These are phyloP conservation scores for Ylistrum balloti DNA, from an alignment of 1,140 invertebrate genomes.

Conservation along the genomic window DNA sequence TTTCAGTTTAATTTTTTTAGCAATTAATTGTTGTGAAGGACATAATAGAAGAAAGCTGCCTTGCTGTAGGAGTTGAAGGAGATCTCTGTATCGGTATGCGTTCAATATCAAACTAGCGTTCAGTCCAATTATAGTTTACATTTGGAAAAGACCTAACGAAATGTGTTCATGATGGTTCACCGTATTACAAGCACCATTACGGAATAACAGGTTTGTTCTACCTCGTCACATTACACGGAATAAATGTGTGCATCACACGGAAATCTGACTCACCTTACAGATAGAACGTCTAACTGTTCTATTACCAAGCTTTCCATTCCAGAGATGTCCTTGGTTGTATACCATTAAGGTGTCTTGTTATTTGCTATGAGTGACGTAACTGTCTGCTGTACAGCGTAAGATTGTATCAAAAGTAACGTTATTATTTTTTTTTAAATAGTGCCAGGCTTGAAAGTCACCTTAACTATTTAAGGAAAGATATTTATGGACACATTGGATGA, in stretches of 20 bases:
- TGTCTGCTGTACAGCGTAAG: neutral
- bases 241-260: neutral
- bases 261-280: neutral
- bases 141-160: neutral
- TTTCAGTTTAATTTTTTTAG: too few species aligned
- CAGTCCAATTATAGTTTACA: neutral
- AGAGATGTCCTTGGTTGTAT: neutral
- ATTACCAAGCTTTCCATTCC: neutral
- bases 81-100: too few species aligned
- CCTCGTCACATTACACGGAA: neutral
- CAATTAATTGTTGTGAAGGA: too few species aligned
- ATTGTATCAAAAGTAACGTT: neutral
- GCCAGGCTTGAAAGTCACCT: neutral
- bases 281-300: neutral
- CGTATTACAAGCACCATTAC: neutral
- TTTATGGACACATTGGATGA: neutral
- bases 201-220: neutral
- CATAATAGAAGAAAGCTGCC: too few species aligned
- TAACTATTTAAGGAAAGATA: neutral
- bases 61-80: too few species aligned
- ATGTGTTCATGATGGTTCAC: neutral
- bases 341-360: conserved; percentile 19
- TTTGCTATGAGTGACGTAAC: neutral
- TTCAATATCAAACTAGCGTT: neutral
- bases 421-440: too few species aligned